These are phyloP conservation scores for Dasypus novemcinctus DNA, from an alignment of 2,113 vertebrate species.

Conservation along the genomic window DNA sequence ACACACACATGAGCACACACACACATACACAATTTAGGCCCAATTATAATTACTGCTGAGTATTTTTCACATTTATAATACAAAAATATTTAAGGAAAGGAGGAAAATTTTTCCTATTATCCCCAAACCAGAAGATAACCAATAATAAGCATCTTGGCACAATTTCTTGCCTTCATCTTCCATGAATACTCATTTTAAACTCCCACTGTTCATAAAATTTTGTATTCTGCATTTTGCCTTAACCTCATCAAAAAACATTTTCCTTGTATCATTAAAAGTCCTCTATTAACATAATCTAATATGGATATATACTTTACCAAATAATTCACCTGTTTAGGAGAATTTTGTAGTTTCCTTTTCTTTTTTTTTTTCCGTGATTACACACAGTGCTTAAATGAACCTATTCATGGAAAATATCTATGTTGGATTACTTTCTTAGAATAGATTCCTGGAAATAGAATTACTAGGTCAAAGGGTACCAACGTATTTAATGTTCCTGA, in stretches of 20 bases:
- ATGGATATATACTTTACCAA: neutral
- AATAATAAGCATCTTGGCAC: neutral
- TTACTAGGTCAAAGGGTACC: constrained; percentile 55
- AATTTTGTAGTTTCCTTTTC: neutral
- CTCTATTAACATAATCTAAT: neutral
- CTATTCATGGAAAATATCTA: constrained; percentile 24
- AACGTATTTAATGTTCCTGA: constrained; percentile 61
- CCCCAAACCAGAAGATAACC: neutral
- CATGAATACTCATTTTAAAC: neutral
- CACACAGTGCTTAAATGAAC: constrained; percentile 50
- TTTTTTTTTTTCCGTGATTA: neutral
- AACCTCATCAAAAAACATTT: neutral
- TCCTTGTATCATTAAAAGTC: neutral
- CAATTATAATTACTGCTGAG: constrained; percentile 2
- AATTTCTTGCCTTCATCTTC: neutral
- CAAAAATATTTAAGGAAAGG: neutral
- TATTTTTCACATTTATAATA: constrained; percentile 1
- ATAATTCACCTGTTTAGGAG: neutral
- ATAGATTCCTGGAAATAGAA: constrained; percentile 67
- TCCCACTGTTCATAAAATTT: neutral
- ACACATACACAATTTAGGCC: neutral
- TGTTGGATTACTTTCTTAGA: constrained; percentile 25
- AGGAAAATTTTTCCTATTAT: neutral
- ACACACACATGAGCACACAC: neutral
- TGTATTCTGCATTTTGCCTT: neutral